Conservation (phyloP, 2,113 vertebrate species). For the Odontophorus gujanensis region DNA sequence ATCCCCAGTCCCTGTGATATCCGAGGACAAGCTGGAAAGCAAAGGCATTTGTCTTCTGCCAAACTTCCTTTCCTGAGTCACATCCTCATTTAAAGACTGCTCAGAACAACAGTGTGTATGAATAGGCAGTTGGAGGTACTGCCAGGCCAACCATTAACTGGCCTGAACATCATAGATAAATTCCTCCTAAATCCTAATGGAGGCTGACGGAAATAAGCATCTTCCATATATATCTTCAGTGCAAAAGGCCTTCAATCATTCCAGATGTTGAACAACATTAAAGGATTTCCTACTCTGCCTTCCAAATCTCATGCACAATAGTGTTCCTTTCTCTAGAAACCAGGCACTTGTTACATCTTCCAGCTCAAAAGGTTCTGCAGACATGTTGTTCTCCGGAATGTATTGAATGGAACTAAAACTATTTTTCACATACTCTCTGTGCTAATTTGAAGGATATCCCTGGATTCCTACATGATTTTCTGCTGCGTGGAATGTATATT, state of each 20-base stretch:
- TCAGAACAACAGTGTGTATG: neutral
- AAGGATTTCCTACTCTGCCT: neutral
- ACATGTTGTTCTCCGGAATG: neutral
- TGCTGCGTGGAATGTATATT: neutral
- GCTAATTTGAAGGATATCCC: neutral
- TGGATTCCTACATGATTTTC: neutral
- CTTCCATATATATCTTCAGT: fast-evolving
- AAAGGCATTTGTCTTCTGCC: too few relatives aligned
- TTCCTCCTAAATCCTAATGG: fast-evolving
- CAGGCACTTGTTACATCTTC: fast-evolving
- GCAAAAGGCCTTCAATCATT: neutral
- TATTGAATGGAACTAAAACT: neutral
- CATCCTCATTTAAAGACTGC: neutral
- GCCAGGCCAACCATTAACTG: neutral
- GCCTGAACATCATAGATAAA: neutral
- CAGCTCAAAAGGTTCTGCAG: neutral
- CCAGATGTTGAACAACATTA: neutral
- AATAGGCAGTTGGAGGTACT: neutral
- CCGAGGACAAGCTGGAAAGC: too few relatives aligned
- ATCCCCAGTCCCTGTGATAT: too few relatives aligned
- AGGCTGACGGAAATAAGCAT: neutral
- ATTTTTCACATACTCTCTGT: neutral
- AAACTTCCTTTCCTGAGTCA: too few relatives aligned
- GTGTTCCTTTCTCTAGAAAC: neutral
- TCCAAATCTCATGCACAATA: fast-evolving